Evolutionary conservation across 2,113 vertebrate species (phyloP), one percentile per base, ranked within the genome.

Genomic region (Otus sunia): DNA sequence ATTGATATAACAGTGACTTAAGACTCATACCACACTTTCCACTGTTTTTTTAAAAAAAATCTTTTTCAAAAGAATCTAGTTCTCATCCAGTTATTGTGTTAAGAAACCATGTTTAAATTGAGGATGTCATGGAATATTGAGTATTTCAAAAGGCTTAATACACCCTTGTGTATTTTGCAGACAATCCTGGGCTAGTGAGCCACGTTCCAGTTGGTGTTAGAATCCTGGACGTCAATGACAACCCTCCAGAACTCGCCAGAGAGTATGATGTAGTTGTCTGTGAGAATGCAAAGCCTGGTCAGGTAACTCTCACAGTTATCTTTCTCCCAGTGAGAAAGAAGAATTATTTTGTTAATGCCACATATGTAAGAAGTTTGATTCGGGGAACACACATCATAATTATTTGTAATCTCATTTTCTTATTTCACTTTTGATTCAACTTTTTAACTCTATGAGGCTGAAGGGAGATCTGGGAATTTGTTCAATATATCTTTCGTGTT

Each of bases 141-240:
- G 78, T 91, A 68, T 69, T 92, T 84, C 74, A 68, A 97, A 88
- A 90, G 47, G 37, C 32, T 97, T 67, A 95, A 72, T 96, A 72
- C 2, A 12, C 78, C 47, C 50, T 75, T 96, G 27, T 92, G 77
- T 97, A n/a, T 98, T 95, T 97, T 96, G 5, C 98, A 99, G 99
- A 99, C 94, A 99, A 99, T 96, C 99, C 99, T 81, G 97, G 72
- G 50, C 98, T 99, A 58, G 97, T 99, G 96, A 99, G 98, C 92
- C 98, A 98, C 4, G 98, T 99, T 86, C 98, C 98, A 9, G 98
- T 99, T 94, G 98, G 98, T 75, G 97, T 99, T 96, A 99, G 98
- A 98, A 99, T 99, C 67, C 97, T 99, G 79, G 99, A 99, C 67
- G 91, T 99, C 95, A 99, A 99, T 85, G 99, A 99, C 98, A 99